Evolutionary conservation across 2,888 invertebrate genomes (phyloP), one percentile per base, ranked within the genome.

Genomic region (Lasioglossum figueresi): DNA sequence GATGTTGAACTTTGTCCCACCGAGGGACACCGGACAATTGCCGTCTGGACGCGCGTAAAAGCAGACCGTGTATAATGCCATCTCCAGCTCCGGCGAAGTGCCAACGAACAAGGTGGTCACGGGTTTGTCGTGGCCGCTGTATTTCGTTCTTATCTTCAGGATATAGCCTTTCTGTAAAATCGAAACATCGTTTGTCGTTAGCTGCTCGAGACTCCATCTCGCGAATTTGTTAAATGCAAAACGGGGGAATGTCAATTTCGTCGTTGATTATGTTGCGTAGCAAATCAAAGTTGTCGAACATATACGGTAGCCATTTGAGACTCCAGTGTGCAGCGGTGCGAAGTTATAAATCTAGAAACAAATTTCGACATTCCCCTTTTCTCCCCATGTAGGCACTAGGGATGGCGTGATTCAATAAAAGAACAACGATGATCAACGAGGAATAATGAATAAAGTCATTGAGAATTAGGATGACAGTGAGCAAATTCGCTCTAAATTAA

Each of bases 1-100:
- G 87, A 98, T 97, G 85, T 96, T 96, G 87, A 98, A 96, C 87
- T 96, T 96, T 84, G 97, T 97, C 56, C 97, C 97, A 84, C 96
- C 97, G 83, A 98, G 95, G 78, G 97, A 96, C 19, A 98, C 96
- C 0, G 97, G 97, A 91, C 98, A 98, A 8, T 96, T 96, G 83
- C 96, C 95, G 91, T 98, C 97, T 0, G 97, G 96, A 78, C 98
- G 96, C 23, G 97, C 95, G 70, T 98, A 95, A 94, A 98, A 98
- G 93, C 99, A 99, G 6, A 98, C 96, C 0, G 98, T 98, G 94
- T 98, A 99, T 4, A 99, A 95, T 0, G 99, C 98, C 95, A 99
- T 96, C 95, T 99, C 99, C 88, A 99, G 95, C 95, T 99, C 99
- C 0, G 99, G 99, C 78, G 98, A 98, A 1, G 98, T 98, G 40